phyloP scores from a whole-genome alignment of 2,888 invertebrate species.

The Morinoia aosen region DNA sequence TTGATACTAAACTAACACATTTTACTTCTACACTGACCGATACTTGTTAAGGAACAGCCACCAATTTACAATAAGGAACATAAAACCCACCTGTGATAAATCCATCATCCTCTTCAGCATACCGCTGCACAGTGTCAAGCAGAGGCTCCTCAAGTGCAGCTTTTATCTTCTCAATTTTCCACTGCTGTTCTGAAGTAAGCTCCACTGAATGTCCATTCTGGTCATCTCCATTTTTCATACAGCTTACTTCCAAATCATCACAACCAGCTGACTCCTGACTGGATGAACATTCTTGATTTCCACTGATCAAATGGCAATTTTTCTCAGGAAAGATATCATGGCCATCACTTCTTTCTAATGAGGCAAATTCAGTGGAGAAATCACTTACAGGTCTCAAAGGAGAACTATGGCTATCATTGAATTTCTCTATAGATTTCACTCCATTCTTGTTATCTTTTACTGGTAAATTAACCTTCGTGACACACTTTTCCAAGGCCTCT shows the following conservation, averaged over 20 bases:
- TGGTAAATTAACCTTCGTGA: background rate
- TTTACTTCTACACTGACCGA: background rate
- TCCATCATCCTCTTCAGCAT: conserved; percentile 67
- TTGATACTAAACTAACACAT: background rate
- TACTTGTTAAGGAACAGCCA: background rate
- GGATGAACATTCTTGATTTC: background rate
- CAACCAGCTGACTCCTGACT: background rate
- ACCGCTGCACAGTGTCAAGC: conserved; percentile 62
- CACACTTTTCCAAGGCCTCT: background rate
- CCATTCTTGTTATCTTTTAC: background rate
- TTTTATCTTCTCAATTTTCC: conserved; percentile 58
- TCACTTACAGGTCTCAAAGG: background rate
- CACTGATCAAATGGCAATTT: background rate
- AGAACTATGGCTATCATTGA: background rate
- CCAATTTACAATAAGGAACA: background rate
- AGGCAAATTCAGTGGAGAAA: background rate
- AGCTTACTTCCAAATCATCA: background rate
- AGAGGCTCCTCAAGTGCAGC: conserved; percentile 56
- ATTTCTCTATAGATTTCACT: background rate
- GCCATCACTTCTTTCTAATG: background rate
- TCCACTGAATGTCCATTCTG: background rate
- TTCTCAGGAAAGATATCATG: background rate
- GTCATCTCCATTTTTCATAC: background rate
- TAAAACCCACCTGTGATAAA: conserved; percentile 63
- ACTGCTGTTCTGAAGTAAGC: background rate